Evolutionary conservation across 2,888 invertebrate species (phyloP), one percentile per base, ranked within the genome.

Genomic region (Automeris io): DNA sequence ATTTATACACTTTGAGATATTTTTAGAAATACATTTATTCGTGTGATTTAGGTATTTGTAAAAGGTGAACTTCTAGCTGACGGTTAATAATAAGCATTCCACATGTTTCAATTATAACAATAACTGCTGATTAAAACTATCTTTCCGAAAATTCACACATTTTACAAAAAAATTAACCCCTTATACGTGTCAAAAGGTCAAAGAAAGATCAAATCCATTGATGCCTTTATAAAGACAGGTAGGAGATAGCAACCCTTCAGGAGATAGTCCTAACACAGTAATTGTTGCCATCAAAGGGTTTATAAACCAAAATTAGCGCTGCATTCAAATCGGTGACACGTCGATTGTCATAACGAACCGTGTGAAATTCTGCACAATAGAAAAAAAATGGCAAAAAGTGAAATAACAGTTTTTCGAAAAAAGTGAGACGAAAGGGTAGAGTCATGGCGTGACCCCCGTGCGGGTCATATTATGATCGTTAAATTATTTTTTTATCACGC

Each of bases 351-450:
- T 66, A 80, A 83, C 75, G 62, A 79, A 80, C 82, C 86, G 85
- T 86, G 86, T 78, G 86, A 85, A 85, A 85, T 85, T 73, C 49
- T 24, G 38, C 49, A 78, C 72, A 79, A 77, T 57, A 55, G 50
- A 34, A 18, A 41, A 25, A 29, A 41, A 29, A 29, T 22, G 37
- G 41, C 38, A 49, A 43, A 42, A 39, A 22, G 35, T 42, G 54
- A 61, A 60, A 70, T 65, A 45, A 42, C 35, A 38, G 18, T 12
- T 9, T 6, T 29, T 7, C n/a, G 3, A 2, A 37, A 53, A 63
- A 69, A 70, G 39, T 38, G 42, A 39, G 33, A 43, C 51, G 54
- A 72, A 74, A 70, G 73, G 75, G 72, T 70, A 62, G 68, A 54
- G 53, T 49, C 47, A 44, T 37, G 57, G 57, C 64, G 57, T 71